These are phyloP conservation scores for Nixonia krombeini DNA, from an alignment of 1,140 invertebrate genomes.

Conservation along the genomic window DNA sequence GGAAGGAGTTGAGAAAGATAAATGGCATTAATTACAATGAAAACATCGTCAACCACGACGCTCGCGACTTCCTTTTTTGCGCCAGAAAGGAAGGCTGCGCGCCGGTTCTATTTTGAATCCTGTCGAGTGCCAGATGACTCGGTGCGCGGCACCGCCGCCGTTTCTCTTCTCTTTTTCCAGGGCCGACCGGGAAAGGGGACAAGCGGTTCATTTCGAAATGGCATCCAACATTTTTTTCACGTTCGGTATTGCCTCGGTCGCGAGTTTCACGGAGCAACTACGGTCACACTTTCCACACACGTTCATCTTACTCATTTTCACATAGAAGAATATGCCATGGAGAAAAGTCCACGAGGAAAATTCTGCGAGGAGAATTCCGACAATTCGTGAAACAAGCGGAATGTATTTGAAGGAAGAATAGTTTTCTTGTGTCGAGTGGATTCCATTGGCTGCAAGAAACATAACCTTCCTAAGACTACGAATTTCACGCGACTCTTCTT, in stretches of 20 bases:
- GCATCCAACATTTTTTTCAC: no score
- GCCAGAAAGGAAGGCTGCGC: conserved; percentile 40
- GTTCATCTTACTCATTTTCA: no score
- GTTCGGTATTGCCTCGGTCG: no score
- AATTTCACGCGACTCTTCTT: no score
- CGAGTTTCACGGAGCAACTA: no score
- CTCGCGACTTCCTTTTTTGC: conserved; percentile 50
- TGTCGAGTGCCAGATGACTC: conserved; percentile 70
- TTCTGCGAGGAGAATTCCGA: no score
- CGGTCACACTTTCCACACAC: no score
- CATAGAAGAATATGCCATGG: no score
- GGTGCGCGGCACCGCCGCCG: conserved; percentile 48
- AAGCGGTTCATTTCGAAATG: conserved; percentile 35
- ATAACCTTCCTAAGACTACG: no score
- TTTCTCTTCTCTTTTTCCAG: conserved; percentile 27
- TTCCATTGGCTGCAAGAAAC: neutral
- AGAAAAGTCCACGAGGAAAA: no score
- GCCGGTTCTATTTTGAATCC: conserved; percentile 67
- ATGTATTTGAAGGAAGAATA: no score
- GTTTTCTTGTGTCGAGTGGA: neutral
- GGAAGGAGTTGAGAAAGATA: conserved; percentile 44
- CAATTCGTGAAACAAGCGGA: no score
- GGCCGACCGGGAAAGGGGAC: conserved; percentile 3
- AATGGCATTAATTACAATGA: conserved; percentile 65
- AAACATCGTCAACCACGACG: conserved; percentile 63